phyloP scores from a whole-genome alignment of 2,888 invertebrate species.

The Drosophila birchii region DNA sequence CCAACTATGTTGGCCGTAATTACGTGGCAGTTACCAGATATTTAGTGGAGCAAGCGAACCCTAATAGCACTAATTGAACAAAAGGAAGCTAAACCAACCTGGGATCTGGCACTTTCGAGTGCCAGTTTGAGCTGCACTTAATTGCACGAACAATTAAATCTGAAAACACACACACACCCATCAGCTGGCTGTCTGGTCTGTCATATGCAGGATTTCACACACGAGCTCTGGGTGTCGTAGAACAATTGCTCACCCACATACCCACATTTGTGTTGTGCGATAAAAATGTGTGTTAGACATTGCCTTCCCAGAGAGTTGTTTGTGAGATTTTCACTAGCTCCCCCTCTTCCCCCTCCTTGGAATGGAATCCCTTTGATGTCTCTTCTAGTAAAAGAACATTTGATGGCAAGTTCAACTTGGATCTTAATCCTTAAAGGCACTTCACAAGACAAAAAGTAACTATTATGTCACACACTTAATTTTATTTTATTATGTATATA shows the following conservation, averaged over 20 bases:
- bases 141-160: constrained; percentile 41
- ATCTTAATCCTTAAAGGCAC: neutral
- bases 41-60: constrained; percentile 7
- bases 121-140: constrained; percentile 12
- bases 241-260: constrained; percentile 19
- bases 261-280: constrained; percentile 4
- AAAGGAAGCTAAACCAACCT: constrained; percentile 6
- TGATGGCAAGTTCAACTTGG: neutral
- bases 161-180: constrained; percentile 20
- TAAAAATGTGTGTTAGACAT: constrained; percentile 42
- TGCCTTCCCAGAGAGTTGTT: constrained; percentile 15
- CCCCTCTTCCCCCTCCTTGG: neutral
- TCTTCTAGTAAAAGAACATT: neutral
- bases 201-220: constrained; percentile 36
- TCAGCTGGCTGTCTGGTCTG: constrained; percentile 24
- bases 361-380: constrained; percentile 18
- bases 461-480: neutral
- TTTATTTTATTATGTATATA: neutral
- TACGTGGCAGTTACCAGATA: constrained; percentile 21
- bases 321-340: constrained; percentile 26
- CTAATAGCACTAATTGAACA: constrained; percentile 26
- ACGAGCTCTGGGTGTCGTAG: constrained; percentile 1
- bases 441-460: neutral
- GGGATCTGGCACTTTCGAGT: constrained; percentile 10
- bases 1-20: constrained; percentile 26